Evolutionary conservation across 2,113 vertebrate genomes (phyloP), one percentile per base, ranked within the genome.

Genomic region (Colinus virginianus): DNA sequence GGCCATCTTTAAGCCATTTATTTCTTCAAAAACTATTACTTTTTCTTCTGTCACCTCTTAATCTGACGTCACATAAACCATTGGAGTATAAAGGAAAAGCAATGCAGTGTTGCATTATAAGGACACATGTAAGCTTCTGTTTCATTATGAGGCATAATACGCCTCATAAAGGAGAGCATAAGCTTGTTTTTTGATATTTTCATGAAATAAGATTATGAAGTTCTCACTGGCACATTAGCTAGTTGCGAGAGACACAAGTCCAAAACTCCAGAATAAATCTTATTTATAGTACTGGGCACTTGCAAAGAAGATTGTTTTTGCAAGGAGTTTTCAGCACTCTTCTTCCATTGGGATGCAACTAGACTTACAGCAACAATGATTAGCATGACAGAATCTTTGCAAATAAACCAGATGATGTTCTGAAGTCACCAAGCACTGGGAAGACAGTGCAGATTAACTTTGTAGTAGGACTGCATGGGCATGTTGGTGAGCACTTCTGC

Each of bases 401-500:
- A 70, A 56, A 68, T 53, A 91, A 78, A 30, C 13, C 74, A 72
- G 66, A 19, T 48, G 28, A 76, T 76, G 67, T 87, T 13, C 26
- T 43, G n/a, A 46, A 4, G 19, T 90, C 94, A 94, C 38, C 56
- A 86, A 92, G 94, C n/a, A 94, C 85, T 67, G 30, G 84, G 70
- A 83, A 84, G 43, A 71, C 38, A 18, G 63, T 14, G 32, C 6
- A 68, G 83, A 92, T 89, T 90, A n/a, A 18, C 15, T 34, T 17
- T 59, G 81, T 51, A 48, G 8, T 19, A 49, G 51, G 16, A 56
- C 9, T 45, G 26, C 7, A 18, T 26, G 9, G 6, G 4, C 22
- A 11, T 28, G 17, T 49, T 15, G 16, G 34, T 38, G 22, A 72
- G 32, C 20, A n/a, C 4, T 43, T 93, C 43, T 78, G 12, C 23